Conservation (phyloP, 2,113 vertebrate species). For the Oreochromis spilurus region DNA sequence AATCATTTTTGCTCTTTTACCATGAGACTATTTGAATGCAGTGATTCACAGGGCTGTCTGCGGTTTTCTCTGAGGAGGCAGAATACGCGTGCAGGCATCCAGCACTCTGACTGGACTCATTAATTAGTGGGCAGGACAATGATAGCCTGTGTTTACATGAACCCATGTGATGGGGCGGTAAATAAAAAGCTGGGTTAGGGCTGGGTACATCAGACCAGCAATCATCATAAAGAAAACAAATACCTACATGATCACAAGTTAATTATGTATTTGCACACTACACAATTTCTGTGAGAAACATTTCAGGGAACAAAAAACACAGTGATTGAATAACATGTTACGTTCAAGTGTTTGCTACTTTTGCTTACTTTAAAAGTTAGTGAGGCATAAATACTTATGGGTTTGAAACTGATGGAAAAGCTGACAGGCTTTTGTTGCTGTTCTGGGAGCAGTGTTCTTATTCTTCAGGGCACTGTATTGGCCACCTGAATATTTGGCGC, state of each 20-base stretch:
- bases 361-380: background rate
- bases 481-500: background rate
- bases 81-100: conserved; percentile 28
- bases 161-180: background rate
- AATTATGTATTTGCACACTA: background rate
- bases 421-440: background rate
- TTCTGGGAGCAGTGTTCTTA: background rate
- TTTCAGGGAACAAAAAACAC: background rate
- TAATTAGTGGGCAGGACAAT: conserved; percentile 52
- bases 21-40: conserved; percentile 24
- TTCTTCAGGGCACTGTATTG: background rate
- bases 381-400: background rate
- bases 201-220: background rate
- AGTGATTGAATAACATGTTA: background rate
- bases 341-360: background rate
- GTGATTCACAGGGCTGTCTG: conserved; percentile 44
- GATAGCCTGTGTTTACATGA: conserved; percentile 40
- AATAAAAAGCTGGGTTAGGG: background rate
- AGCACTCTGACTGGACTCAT: conserved; percentile 32
- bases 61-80: conserved; percentile 29
- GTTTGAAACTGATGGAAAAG: background rate
- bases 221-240: background rate
- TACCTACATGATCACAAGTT: background rate
- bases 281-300: background rate
- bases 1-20: conserved; percentile 55